phyloP scores from a whole-genome alignment of 2,888 invertebrate genomes.

The Tachystola acroxantha region DNA sequence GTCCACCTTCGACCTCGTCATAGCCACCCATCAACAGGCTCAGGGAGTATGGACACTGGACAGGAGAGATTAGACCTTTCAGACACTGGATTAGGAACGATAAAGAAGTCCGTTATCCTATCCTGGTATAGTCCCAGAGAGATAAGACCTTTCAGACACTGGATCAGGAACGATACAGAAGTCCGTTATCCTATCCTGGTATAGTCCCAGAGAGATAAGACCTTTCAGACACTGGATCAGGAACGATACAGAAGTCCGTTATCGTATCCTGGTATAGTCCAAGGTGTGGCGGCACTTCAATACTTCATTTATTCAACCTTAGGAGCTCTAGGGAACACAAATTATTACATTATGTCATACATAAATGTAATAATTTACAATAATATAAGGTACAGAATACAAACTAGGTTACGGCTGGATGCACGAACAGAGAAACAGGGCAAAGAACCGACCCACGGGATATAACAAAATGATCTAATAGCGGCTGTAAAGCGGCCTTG shows the following conservation, averaged over 20 bases:
- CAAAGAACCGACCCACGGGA: too few relatives aligned
- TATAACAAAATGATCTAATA: too few relatives aligned
- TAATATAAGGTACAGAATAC: too few relatives aligned
- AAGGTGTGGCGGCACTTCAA: too few relatives aligned
- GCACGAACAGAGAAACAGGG: too few relatives aligned
- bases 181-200: background rate
- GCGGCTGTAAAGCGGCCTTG: too few relatives aligned
- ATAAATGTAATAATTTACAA: too few relatives aligned
- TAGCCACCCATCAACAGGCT: slow-evolving; percentile 91
- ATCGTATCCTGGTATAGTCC: background rate
- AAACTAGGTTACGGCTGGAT: too few relatives aligned
- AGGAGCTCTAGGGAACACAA: too few relatives aligned
- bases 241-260: background rate
- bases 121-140: too few relatives aligned
- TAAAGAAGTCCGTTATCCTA: background rate
- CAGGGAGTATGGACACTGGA: slow-evolving; percentile 80
- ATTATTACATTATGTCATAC: too few relatives aligned
- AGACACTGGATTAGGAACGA: background rate
- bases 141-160: background rate
- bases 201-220: background rate
- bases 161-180: background rate
- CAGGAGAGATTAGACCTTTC: background rate
- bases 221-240: background rate
- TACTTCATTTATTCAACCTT: too few relatives aligned
- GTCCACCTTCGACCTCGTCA: slow-evolving; percentile 86